Evolutionary conservation across 2,797 vertebrate genomes (phyloP).

Genomic region (Pseudotriccus pelzelni): DNA sequence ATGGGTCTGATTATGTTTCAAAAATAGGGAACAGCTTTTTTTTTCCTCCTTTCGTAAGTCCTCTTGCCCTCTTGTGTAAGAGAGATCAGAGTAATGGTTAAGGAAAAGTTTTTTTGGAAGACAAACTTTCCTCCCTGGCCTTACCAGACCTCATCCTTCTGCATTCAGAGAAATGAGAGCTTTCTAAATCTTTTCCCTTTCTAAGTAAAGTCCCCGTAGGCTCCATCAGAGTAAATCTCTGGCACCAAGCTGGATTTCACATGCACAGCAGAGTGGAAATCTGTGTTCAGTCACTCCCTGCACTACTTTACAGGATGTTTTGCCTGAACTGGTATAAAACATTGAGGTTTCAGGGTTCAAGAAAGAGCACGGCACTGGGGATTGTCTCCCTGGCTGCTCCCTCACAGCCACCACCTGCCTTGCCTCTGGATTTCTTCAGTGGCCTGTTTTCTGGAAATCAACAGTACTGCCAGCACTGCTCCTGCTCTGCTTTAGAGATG

Average conservation of each 20-base stretch:
- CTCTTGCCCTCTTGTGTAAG: neutral
- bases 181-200: neutral
- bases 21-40: neutral
- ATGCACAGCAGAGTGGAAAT: slow-evolving; percentile 10
- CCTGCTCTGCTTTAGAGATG: neutral
- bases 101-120: neutral
- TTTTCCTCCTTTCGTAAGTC: neutral
- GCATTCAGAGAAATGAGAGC: neutral
- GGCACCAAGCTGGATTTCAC: neutral
- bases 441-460: neutral
- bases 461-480: neutral
- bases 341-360: neutral
- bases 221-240: neutral
- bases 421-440: neutral
- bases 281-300: neutral
- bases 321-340: slow-evolving; percentile 1
- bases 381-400: neutral
- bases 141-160: neutral
- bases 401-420: neutral
- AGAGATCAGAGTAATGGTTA: neutral
- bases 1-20: neutral
- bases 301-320: neutral
- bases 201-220: neutral
- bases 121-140: neutral
- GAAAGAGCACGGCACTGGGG: neutral